Evolutionary conservation across 2,797 vertebrate genomes (phyloP), one percentile per base, ranked within the genome.

Genomic region (Liasis olivaceus): DNA sequence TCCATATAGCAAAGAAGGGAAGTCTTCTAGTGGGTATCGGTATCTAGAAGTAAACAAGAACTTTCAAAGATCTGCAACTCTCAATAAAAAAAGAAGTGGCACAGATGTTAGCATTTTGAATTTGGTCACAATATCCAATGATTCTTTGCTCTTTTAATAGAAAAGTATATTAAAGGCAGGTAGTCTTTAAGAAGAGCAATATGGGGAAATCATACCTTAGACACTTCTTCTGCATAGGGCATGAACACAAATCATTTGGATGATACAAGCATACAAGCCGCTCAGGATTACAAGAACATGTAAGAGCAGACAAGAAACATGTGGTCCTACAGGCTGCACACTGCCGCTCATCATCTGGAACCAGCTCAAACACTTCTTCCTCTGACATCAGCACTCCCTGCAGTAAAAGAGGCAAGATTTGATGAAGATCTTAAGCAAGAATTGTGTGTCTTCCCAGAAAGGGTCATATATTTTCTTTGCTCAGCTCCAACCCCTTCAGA

Each of bases 301-400:
- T 99, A 91, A 99, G 98, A 0, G 99, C 99, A 15, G 99, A 99
- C 95, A 99, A 97, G 97, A 99, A 99, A 94, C 99, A 99, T 0
- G 99, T 99, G 31, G 99, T 99, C 97, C 99, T 99, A 95, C 99
- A 99, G 90, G 98, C 98, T 91, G 98, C 96, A 96, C 99, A 99
- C 97, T 99, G 99, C 0, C 99, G 98, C 95, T 99, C 99, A 24
- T 99, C 99, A 54, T 99, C 99, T 26, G 99, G 99, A 93, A 99
- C 96, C 93, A 99, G 98, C 90, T 99, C 99, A 97, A 99, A 99
- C 72, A 99, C 99, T 96, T 99, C 99, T 96, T 99, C 99, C 95
- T 99, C 99, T 3, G 98, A 99, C 91, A 99, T 98, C 95, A 98
- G 94, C 64, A 99, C 98, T 26, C 99, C 99, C 99, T 99, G 95